Conservation (phyloP, 2,888 invertebrate genomes). For the Poecilobothrus nobilitatus region DNA sequence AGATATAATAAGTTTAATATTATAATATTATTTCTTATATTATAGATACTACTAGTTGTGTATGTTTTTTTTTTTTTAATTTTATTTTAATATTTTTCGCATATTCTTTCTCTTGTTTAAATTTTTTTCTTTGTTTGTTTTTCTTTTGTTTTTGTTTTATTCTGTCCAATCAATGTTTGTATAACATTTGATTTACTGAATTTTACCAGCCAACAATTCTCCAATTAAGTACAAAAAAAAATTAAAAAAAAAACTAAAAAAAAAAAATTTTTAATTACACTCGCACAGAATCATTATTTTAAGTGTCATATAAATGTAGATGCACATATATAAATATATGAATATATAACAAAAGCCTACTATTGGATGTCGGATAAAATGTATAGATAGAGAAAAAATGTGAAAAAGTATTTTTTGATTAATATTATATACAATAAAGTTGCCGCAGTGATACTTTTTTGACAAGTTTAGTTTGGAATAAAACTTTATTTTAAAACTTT, state of each 20-base stretch:
- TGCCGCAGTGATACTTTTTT: too few species aligned
- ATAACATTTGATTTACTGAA: slow-evolving; percentile 3
- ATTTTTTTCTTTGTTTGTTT: neutral
- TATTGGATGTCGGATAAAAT: neutral
- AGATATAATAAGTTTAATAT: too few species aligned
- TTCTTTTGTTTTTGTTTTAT: neutral
- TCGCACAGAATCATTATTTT: neutral
- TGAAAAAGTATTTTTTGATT: neutral
- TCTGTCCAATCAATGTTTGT: neutral
- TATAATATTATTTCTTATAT: too few species aligned
- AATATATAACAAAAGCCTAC: neutral
- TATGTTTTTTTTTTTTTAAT: too few species aligned
- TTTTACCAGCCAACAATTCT: slow-evolving; percentile 1
- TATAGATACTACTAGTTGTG: too few species aligned
- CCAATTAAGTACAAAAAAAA: neutral
- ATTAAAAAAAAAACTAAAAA: neutral
- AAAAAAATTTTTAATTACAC: neutral
- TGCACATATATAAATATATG: neutral
- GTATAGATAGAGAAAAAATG: neutral
- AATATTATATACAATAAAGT: too few species aligned
- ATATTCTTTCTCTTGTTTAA: too few species aligned
- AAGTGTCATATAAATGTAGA: neutral
- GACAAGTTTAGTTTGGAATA: too few species aligned
- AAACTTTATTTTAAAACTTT: too few species aligned
- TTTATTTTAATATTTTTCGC: too few species aligned